Conservation (phyloP, 2,888 invertebrate genomes). For the Phaedon cochleariae region DNA sequence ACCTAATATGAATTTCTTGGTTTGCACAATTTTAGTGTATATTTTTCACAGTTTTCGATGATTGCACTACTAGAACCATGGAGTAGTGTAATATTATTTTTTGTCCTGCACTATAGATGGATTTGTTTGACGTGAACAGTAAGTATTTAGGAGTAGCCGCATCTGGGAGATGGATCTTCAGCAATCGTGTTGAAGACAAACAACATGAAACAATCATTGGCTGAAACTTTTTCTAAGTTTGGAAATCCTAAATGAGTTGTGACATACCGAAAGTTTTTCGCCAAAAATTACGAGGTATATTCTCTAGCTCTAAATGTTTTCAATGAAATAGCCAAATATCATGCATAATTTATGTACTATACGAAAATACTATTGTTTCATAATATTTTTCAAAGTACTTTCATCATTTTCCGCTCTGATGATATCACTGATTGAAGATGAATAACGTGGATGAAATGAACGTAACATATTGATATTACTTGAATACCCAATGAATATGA, state of each 20-base stretch:
- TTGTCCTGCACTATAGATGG: not conserved
- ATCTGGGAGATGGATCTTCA: not conserved
- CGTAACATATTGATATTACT: too few relatives aligned
- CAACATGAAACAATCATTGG: not conserved
- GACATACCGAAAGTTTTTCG: too few relatives aligned
- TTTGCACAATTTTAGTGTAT: not conserved
- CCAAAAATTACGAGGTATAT: too few relatives aligned
- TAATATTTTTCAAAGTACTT: too few relatives aligned
- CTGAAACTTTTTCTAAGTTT: not conserved
- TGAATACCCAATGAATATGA: too few relatives aligned
- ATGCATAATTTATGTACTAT: too few relatives aligned
- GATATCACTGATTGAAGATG: too few relatives aligned
- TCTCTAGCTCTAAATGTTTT: too few relatives aligned
- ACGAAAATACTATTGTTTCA: too few relatives aligned
- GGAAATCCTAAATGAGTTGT: not conserved
- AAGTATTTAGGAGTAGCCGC: not conserved
- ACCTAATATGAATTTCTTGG: not conserved
- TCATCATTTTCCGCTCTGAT: too few relatives aligned
- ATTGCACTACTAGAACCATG: not conserved
- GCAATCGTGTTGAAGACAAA: not conserved
- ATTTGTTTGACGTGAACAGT: not conserved
- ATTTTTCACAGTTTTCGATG: not conserved
- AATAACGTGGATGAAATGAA: too few relatives aligned
- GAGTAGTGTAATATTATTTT: not conserved
- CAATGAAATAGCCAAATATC: too few relatives aligned